Conservation (phyloP, 2,113 vertebrate species). For the Lasiurus borealis region DNA sequence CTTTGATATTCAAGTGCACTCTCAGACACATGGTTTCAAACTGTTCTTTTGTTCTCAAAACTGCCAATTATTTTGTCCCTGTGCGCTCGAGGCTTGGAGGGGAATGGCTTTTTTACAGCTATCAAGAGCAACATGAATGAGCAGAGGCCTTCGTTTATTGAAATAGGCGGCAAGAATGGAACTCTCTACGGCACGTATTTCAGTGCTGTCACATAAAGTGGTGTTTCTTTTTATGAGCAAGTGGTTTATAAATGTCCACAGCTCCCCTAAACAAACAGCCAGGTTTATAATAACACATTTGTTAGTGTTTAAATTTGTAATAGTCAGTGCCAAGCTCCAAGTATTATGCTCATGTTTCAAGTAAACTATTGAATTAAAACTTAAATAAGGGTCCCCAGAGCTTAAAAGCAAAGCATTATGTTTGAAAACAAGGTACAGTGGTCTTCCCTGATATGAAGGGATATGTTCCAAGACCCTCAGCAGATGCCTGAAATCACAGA, state of each 20-base stretch:
- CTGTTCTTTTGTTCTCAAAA: conserved; percentile 71
- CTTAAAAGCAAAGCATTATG: conserved; percentile 12
- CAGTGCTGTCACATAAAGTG: not conserved
- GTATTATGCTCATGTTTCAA: conserved; percentile 1
- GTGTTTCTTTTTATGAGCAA: conserved; percentile 45
- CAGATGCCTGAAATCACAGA: not conserved
- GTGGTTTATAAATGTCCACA: not conserved
- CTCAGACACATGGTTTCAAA: conserved; percentile 59
- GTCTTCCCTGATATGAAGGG: not conserved
- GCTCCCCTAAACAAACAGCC: conserved; percentile 23
- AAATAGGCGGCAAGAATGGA: not conserved
- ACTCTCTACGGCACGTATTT: conserved; percentile 6
- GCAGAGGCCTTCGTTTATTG: conserved; percentile 33
- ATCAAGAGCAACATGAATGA: conserved; percentile 27
- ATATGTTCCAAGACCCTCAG: not conserved
- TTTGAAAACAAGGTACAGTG: not conserved
- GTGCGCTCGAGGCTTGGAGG: not conserved
- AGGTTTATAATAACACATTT: conserved; percentile 36
- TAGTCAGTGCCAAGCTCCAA: not conserved
- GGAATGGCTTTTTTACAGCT: conserved; percentile 29
- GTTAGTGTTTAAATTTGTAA: conserved; percentile 33
- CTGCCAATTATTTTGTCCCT: conserved; percentile 67
- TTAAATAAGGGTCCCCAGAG: not conserved
- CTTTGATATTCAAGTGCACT: conserved; percentile 43
- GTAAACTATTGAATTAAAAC: conserved; percentile 48